Evolutionary conservation across 1,140 invertebrate species (phyloP).

Genomic region (Chlorops oryzae): DNA sequence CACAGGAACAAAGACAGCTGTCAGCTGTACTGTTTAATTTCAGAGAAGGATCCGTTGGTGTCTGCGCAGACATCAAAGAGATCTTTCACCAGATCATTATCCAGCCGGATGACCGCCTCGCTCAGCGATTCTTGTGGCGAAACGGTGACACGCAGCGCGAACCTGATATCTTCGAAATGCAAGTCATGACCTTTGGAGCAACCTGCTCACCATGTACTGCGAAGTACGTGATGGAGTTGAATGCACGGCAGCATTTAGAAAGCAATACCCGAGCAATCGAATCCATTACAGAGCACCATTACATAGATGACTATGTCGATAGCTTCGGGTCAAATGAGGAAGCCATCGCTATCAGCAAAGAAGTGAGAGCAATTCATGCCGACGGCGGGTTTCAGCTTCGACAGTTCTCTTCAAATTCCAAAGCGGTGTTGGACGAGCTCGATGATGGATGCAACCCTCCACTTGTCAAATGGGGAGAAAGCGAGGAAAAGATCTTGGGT

Average conservation of each 20-base stretch:
- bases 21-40: conserved; percentile 37
- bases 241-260: conserved; percentile 22
- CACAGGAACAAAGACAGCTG: conserved; percentile 26
- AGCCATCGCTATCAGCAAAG: conserved; percentile 13
- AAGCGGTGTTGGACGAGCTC: conserved; percentile 2
- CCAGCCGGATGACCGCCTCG: conserved; percentile 22
- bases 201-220: conserved; percentile 30
- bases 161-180: conserved; percentile 27
- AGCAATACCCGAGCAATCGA: conserved; percentile 23
- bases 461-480: conserved; percentile 9
- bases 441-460: too few species aligned
- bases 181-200: conserved; percentile 34
- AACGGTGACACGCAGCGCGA: conserved; percentile 5
- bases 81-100: conserved; percentile 44
- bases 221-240: conserved; percentile 23
- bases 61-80: conserved; percentile 35
- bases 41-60: conserved; percentile 23
- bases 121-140: conserved; percentile 36
- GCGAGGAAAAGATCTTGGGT: conserved; percentile 12
- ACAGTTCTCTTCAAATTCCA: conserved; percentile 18
- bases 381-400: conserved; percentile 19
- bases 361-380: conserved; percentile 20
- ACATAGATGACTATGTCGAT: conserved; percentile 43
- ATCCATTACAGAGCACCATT: conserved; percentile 31
- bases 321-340: conserved; percentile 16